Evolutionary conservation across 2,888 invertebrate genomes (phyloP).

Genomic region (Limnephilus lunatus): DNA sequence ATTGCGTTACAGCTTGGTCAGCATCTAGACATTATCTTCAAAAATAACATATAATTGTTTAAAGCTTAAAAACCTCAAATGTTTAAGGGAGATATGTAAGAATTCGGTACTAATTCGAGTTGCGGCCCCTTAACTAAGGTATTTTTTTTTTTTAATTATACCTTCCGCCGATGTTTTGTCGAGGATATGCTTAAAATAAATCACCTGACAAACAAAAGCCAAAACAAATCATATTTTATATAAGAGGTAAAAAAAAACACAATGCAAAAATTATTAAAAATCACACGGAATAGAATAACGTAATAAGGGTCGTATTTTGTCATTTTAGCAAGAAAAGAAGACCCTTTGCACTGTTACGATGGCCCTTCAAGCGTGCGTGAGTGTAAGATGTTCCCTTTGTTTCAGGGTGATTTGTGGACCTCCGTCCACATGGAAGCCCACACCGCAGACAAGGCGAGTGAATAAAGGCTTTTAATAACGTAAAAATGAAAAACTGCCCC

Average conservation of each 20-base stretch:
- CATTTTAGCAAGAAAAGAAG: neutral
- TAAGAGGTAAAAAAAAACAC: neutral
- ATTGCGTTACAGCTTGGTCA: too few relatives aligned
- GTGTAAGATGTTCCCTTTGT: slow-evolving; percentile 47
- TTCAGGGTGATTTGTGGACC: slow-evolving; percentile 59
- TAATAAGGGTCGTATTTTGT: neutral
- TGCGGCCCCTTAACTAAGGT: too few relatives aligned
- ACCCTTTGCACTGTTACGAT: neutral
- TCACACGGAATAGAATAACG: neutral
- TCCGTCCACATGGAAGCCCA: neutral
- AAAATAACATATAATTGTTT: too few relatives aligned
- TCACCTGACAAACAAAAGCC: neutral
- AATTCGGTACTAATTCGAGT: too few relatives aligned
- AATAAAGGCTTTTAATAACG: slow-evolving; percentile 49
- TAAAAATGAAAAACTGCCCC: slow-evolving; percentile 52
- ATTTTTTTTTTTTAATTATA: too few relatives aligned
- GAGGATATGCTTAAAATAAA: neutral
- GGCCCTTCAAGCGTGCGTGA: neutral
- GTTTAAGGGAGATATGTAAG: too few relatives aligned
- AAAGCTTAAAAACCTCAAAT: too few relatives aligned
- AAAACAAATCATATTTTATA: neutral
- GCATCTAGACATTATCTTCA: too few relatives aligned
- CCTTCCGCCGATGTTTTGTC: neutral
- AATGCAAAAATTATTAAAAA: neutral
- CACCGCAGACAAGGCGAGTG: slow-evolving; percentile 23